Evolutionary conservation across 2,113 vertebrate genomes (phyloP).

Genomic region (Ceuthmochares aereus): DNA sequence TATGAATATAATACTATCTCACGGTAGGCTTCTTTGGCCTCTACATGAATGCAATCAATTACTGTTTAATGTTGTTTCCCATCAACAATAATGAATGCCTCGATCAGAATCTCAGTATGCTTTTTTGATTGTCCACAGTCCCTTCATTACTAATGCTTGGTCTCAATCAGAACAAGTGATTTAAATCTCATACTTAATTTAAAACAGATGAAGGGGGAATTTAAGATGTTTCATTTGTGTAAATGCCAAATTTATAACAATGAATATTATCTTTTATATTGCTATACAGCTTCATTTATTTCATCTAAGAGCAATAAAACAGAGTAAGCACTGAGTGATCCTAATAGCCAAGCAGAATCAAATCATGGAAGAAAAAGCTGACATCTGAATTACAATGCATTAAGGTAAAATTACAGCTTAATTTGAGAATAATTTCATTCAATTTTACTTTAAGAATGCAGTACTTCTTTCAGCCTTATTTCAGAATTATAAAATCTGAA

Average conservation of each 20-base stretch:
- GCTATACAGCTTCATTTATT: constrained; percentile 52
- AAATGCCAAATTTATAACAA: constrained; percentile 53
- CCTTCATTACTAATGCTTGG: not conserved
- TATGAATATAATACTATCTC: not conserved
- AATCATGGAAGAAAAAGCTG: constrained; percentile 48
- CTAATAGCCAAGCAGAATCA: constrained; percentile 54
- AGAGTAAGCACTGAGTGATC: not conserved
- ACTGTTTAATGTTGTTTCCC: not conserved
- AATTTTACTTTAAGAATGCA: not conserved
- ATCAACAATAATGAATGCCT: constrained; percentile 26
- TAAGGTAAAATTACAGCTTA: constrained; percentile 47
- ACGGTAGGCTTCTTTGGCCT: not conserved
- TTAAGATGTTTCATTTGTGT: constrained; percentile 19
- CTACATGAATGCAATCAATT: constrained; percentile 9
- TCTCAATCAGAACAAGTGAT: constrained; percentile 45
- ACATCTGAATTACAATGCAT: constrained; percentile 54
- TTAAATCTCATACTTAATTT: constrained; percentile 63
- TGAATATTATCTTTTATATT: constrained; percentile 44
- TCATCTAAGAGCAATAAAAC: constrained; percentile 61
- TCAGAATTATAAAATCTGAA: not conserved
- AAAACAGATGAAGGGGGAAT: constrained; percentile 50
- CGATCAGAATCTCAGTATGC: not conserved
- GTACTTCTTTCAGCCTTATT: not conserved
- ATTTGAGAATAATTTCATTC: constrained; percentile 46
- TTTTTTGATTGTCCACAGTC: constrained; percentile 9